Evolutionary conservation across 53 echinoderm and acorn worm genomes (phyloP), one percentile per base, ranked within the genome.

Genomic region (Echinometra lucunter): DNA sequence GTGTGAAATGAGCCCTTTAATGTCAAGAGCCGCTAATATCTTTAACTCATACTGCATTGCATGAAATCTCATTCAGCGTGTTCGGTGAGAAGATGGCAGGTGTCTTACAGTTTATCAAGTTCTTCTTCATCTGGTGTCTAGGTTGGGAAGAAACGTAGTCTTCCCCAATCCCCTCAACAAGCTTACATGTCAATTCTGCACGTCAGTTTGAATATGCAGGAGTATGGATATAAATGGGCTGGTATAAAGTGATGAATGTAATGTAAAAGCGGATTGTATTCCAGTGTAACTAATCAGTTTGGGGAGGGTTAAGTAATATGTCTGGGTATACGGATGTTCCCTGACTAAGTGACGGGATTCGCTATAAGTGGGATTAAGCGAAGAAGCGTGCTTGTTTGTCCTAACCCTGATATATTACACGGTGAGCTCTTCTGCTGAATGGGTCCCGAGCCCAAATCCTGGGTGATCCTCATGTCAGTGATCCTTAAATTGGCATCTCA

Each of bases 401-500:
- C 3, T 40, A 49, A 45, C 34, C 23, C 49, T 3, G 18, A 23
- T 85, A 45, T 21, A 25, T 85, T 85, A 85, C 85, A 21, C 49
- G 45, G 13, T 49, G 45, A 49, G 53, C 49, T 49, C 85, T 30
- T 85, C 85, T n/a, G 27, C 45, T 47, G 30, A 35, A 47, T 45
- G 10, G 53, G n/a, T 85, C 85, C 85, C 45, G 49, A 49, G 9
- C 13, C n/a, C 2, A 32, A 44, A 85, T 85, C 49, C 85, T 85
- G 47, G 28, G 49, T 85, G 49, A 49, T 85, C 49, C 49, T 49
- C 85, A 49, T 47, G 85, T 47, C n/a, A 85, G 85, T 30, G 85
- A 85, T 85, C 85, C 53, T n/a, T 49, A 85, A 85, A 85, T 85
- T 85, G 85, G 85, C 49, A 49, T 45, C 85, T 85, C 85, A 27